Evolutionary conservation across 2,113 vertebrate species (phyloP).

Genomic region (Serilophus lunatus): DNA sequence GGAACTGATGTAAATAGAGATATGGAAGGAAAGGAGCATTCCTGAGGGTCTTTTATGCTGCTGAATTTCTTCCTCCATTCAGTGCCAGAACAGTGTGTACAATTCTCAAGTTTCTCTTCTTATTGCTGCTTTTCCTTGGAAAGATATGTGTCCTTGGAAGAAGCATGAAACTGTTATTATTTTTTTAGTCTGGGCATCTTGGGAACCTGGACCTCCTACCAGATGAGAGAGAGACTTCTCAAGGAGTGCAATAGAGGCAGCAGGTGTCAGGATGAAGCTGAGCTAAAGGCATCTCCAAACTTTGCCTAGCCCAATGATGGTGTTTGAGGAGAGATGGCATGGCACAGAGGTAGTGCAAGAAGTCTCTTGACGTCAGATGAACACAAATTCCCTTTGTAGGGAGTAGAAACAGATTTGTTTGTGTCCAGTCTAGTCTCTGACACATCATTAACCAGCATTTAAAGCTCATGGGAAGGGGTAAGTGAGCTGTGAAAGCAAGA

Average conservation of each 20-base stretch:
- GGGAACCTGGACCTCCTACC: not conserved
- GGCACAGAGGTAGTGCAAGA: not conserved
- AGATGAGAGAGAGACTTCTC: fast-evolving
- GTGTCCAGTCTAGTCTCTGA: not conserved
- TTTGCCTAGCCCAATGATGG: too few species aligned
- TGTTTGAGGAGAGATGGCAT: not conserved
- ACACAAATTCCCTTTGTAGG: not conserved
- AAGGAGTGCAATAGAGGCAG: not conserved
- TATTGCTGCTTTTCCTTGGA: not conserved
- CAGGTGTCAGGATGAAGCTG: not conserved
- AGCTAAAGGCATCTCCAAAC: not conserved
- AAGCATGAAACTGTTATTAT: not conserved
- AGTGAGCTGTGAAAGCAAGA: not conserved
- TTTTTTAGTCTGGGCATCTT: not conserved
- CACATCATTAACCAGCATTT: not conserved
- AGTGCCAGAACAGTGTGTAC: not conserved
- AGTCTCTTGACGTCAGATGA: not conserved
- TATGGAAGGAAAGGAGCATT: not conserved
- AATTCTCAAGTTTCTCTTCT: not conserved
- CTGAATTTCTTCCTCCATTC: not conserved
- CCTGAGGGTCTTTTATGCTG: not conserved
- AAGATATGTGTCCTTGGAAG: not conserved
- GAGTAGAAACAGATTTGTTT: not conserved
- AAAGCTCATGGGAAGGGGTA: not conserved
- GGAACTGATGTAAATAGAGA: not conserved